A percentile compares a stretch with the other conserved stretches of the same genome.
Conservation (phyloP, 2,888 invertebrate species). For the Latrodectus hesperus region DNA sequence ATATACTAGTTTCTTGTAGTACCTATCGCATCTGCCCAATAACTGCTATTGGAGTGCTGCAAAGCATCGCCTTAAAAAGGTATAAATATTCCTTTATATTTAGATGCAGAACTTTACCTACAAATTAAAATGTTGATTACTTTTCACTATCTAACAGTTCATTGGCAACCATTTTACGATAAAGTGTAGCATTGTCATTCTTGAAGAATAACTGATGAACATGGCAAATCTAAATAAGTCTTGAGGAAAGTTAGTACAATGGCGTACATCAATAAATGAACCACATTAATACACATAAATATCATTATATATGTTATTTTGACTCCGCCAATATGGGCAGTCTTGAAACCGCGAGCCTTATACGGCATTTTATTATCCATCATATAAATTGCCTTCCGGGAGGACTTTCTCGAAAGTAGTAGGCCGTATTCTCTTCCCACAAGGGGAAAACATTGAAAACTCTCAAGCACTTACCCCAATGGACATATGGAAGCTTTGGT, state of each 20-base stretch:
- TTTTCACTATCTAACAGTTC: not conserved
- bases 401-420: too few relatives aligned
- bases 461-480: too few relatives aligned
- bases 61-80: not conserved
- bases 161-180: not conserved
- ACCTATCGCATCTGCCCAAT: not conserved
- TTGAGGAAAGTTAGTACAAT: not conserved
- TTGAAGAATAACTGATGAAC: not conserved
- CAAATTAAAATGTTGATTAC: not conserved
- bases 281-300: too few relatives aligned
- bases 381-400: too few relatives aligned
- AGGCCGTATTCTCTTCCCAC: too few relatives aligned
- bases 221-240: not conserved
- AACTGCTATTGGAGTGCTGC: not conserved
- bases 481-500: too few relatives aligned
- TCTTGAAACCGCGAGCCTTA: too few relatives aligned
- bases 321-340: too few relatives aligned
- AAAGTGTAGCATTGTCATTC: not conserved
- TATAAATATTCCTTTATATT: not conserved
- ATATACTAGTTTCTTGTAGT: not conserved
- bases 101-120: not conserved
- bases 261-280: not conserved
- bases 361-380: too few relatives aligned
- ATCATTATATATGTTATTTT: too few relatives aligned
- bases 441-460: too few relatives aligned